Conservation (phyloP, 1,140 invertebrate genomes). For the Atopsyche davidsoni region DNA sequence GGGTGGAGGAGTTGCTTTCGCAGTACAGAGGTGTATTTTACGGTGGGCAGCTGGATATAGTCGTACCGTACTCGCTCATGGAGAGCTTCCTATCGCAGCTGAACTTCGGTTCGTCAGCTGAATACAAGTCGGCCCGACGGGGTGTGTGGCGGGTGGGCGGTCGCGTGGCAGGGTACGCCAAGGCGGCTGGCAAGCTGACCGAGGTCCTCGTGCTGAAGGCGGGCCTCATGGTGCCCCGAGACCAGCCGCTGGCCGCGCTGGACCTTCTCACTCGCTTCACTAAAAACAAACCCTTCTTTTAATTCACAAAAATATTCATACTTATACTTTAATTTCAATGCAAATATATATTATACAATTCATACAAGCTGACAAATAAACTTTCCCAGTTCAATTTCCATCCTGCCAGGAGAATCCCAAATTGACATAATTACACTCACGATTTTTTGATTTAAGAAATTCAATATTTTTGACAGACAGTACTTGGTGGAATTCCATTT, state of each 20-base stretch:
- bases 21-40: constrained; percentile 69
- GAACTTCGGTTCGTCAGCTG: constrained; percentile 58
- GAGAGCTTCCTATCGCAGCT: constrained; percentile 64
- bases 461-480: too few species aligned
- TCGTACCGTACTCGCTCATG: constrained; percentile 73
- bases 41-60: constrained; percentile 80
- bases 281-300: constrained; percentile 47
- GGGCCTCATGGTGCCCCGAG: constrained; percentile 77
- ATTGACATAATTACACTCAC: too few species aligned
- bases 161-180: constrained; percentile 72
- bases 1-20: constrained; percentile 62
- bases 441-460: too few species aligned
- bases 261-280: constrained; percentile 75
- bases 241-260: constrained; percentile 72
- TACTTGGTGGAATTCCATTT: too few species aligned
- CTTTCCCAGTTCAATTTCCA: too few species aligned
- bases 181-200: constrained; percentile 64
- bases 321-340: too few species aligned
- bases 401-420: too few species aligned
- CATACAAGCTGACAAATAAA: too few species aligned
- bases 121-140: constrained; percentile 59
- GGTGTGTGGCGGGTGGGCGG: constrained; percentile 62
- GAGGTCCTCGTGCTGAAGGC: constrained; percentile 74
- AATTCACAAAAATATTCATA: too few species aligned
- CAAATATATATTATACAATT: too few species aligned